Base-by-base conservation (phyloP, 2,888 invertebrate genomes). In the Chydorus sphaericus region DNA sequence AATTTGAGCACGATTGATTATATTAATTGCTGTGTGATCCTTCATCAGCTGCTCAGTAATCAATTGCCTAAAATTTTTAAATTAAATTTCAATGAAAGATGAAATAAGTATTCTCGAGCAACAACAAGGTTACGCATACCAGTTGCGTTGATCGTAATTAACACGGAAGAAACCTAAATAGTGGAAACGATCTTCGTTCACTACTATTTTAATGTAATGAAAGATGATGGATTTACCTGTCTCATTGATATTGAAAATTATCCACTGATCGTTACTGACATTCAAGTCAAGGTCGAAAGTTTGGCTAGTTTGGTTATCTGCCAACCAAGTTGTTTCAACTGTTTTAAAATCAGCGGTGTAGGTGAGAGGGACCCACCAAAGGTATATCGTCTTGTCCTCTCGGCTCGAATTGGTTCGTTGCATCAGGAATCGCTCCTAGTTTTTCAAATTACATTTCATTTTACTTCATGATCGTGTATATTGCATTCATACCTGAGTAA, bases 1-100 rank as follows among this genome's bases (percentile, higher is more conserved):
- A 33, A 96, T 73, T 67, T 93, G 92, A 0, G 89, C 91, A 55
- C 92, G 74, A 66, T 91, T 90, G 28, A 83, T 80, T 0, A 82
- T 76, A 39, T 82, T 77, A 52, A 92, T 85, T 57, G 78, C 76
- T 11, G 73, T 74, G 1, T 76, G 72, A 1, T 77, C 74, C 44
- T 76, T 73, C 61, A 78, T 76, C 10, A 89, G 69, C 54, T 85
- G 79, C 23, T 75, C 70, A 8, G 78, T 80, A 0, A 89, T 74
- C 63, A 81, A 66, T 51, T 76, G 69, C n/a, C n/a, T n/a, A n/a
- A n/a, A n/a, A n/a, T n/a, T n/a, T n/a, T n/a, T n/a, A n/a, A n/a
- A n/a, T n/a, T n/a, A n/a, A n/a, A n/a, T n/a, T n/a, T n/a, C n/a
- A n/a, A n/a, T n/a, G n/a, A n/a, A n/a, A n/a, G n/a, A n/a, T n/a